Conservation (phyloP, 2,113 vertebrate species). For the Hypocryptadius cinnamomeus region DNA sequence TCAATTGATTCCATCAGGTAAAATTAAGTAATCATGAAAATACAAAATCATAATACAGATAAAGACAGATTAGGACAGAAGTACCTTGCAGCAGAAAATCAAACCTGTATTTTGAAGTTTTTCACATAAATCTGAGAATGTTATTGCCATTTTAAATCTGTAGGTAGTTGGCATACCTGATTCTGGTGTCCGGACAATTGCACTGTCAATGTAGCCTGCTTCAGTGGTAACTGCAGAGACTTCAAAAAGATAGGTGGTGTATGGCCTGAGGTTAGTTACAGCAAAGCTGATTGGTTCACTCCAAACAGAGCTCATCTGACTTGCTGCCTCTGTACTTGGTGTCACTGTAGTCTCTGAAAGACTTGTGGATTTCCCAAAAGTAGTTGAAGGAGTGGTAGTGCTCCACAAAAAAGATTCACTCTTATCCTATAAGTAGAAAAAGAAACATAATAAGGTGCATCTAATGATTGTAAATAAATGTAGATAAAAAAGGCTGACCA, state of each 20-base stretch:
- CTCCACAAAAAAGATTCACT: constrained; percentile 89
- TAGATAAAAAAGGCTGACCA: background rate
- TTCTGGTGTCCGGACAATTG: constrained; percentile 91
- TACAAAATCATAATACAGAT: background rate
- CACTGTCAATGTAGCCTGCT: constrained; percentile 90
- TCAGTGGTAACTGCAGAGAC: constrained; percentile 94
- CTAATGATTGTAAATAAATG: background rate
- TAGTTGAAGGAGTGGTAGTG: constrained; percentile 80
- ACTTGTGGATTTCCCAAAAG: constrained; percentile 66
- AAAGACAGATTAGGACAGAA: background rate
- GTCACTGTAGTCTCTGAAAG: constrained; percentile 55
- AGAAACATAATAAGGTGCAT: background rate
- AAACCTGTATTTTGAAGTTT: background rate
- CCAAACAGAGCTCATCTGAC: constrained; percentile 81
- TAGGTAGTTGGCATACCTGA: constrained; percentile 80
- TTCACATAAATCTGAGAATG: background rate
- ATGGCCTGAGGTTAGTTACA: constrained; percentile 83
- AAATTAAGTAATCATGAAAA: background rate
- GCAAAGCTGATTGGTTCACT: constrained; percentile 86
- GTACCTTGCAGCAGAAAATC: background rate
- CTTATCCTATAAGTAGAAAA: constrained; percentile 78
- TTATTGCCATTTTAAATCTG: background rate
- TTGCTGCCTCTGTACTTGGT: constrained; percentile 59
- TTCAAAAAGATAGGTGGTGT: constrained; percentile 93
- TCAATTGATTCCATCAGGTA: background rate